Conservation (phyloP, 2,797 vertebrate genomes). For the Manis pentadactyla region DNA sequence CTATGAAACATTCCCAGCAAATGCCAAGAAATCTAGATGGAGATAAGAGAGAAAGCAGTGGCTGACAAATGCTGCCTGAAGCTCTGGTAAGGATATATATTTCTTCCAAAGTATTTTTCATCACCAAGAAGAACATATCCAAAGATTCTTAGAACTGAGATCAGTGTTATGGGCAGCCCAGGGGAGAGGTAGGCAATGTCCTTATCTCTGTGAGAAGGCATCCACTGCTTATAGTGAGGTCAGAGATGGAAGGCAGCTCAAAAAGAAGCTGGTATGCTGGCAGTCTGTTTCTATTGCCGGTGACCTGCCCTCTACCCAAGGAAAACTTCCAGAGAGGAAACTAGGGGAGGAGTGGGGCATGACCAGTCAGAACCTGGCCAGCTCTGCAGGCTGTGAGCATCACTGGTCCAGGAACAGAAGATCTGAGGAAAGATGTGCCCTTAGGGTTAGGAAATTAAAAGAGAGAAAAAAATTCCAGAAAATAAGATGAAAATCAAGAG, state of each 20-base stretch:
- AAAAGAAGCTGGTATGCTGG: background rate
- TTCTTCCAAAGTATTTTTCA: conserved; percentile 14
- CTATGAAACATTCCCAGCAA: background rate
- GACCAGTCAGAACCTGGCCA: background rate
- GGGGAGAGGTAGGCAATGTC: background rate
- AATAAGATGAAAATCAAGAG: background rate
- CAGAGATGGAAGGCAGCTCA: background rate
- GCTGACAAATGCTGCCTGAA: background rate
- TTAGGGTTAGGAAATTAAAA: background rate
- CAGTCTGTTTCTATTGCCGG: background rate
- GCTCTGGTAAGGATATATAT: background rate
- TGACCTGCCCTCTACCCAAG: background rate
- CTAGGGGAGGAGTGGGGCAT: background rate
- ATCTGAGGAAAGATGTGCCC: background rate
- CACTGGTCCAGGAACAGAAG: background rate
- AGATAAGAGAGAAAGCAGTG: background rate
- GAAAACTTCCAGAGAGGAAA: background rate
- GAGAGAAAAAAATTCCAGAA: background rate
- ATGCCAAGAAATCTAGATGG: background rate
- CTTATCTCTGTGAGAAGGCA: background rate
- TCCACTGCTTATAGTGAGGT: background rate
- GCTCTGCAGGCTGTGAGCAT: background rate
- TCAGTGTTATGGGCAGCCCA: background rate
- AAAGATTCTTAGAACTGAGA: background rate
- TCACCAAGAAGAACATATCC: conserved; percentile 11